Percentiles rank a stretch among this genome's conserved stretches.
phyloP scores from a whole-genome alignment of 2,113 vertebrate genomes.

The Phalacrocorax aristotelis region DNA sequence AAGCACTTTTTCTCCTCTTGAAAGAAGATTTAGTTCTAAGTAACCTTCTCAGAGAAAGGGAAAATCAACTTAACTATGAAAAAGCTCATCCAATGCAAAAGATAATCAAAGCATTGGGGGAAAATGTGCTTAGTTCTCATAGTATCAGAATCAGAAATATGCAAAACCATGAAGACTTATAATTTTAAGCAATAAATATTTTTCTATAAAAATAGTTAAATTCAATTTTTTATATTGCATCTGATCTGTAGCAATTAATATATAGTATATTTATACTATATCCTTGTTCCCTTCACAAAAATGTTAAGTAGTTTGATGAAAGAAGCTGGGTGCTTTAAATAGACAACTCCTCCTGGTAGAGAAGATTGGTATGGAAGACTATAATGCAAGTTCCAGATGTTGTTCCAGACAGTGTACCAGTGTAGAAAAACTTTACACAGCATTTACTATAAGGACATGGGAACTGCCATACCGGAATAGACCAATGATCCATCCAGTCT shows the following conservation, averaged over 20 bases:
- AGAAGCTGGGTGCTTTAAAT: neutral
- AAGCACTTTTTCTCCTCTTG: neutral
- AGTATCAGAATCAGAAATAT: neutral
- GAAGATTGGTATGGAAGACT: neutral
- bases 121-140: neutral
- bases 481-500: conserved; percentile 7
- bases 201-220: neutral
- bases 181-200: neutral
- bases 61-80: neutral
- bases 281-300: neutral
- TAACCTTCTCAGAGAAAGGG: neutral
- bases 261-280: neutral
- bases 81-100: neutral
- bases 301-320: neutral
- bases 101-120: neutral
- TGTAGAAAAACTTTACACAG: neutral
- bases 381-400: conserved; percentile 32
- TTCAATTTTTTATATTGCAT: neutral
- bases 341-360: neutral
- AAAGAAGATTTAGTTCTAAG: neutral
- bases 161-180: neutral
- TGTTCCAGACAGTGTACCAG: conserved; percentile 13
- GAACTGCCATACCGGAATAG: neutral
- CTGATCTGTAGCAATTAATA: neutral
- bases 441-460: neutral